phyloP scores from a whole-genome alignment of 2,888 invertebrate species.

The Ichneumoninae sp. region DNA sequence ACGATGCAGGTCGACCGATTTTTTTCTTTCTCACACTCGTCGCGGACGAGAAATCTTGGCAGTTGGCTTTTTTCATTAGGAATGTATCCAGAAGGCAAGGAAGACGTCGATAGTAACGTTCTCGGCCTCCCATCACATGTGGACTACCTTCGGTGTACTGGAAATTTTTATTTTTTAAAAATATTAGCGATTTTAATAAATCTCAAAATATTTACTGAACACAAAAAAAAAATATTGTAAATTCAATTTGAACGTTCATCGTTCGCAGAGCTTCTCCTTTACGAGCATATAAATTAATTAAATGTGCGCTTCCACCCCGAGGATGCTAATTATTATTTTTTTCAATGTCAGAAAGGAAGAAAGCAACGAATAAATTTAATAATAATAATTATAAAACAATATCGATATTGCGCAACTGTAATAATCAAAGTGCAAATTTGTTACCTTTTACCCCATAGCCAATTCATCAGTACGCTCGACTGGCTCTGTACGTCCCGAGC shows the following conservation, averaged over 20 bases:
- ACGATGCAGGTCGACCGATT: constrained; percentile 18
- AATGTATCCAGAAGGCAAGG: constrained; percentile 79
- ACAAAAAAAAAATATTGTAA: neutral
- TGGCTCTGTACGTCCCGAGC: constrained; percentile 93
- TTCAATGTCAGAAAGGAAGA: neutral
- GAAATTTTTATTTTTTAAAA: constrained; percentile 43
- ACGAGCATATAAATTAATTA: neutral
- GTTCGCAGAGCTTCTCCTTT: neutral
- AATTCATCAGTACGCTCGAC: constrained; percentile 91
- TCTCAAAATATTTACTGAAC: constrained; percentile 3
- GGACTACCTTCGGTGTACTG: constrained; percentile 83
- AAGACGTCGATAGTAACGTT: constrained; percentile 68
- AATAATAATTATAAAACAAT: constrained; percentile 64
- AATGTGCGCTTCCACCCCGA: neutral
- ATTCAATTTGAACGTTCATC: neutral
- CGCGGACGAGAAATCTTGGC: constrained; percentile 69
- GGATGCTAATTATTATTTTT: neutral
- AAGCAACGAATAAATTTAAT: neutral
- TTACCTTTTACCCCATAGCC: constrained; percentile 91
- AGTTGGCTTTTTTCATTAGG: constrained; percentile 76
- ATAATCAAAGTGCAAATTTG: constrained; percentile 7
- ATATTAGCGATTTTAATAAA: constrained; percentile 6
- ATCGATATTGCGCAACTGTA: constrained; percentile 6
- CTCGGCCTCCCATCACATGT: constrained; percentile 81
- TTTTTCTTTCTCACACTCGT: constrained; percentile 21